Conservation (phyloP, 2,113 vertebrate species). For the Danio rerio region GRCz12tu NC_133192.1:26160001-26160500, state of each 20-base stretch:
- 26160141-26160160: no score
- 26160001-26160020: no score
- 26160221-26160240: background rate
- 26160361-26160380: background rate
- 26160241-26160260: background rate
- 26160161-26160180: no score
- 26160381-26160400: background rate
- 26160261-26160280: slow-evolving; percentile 7
- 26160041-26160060: no score
- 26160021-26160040: no score
- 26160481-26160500: background rate
- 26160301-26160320: slow-evolving; percentile 24
- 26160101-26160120: no score
- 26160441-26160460: slow-evolving; percentile 1
- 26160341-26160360: background rate
- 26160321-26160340: background rate
- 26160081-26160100: no score
- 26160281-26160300: background rate
- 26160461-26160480: background rate
- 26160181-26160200: no score
- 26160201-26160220: slow-evolving; percentile 10
- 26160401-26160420: background rate
- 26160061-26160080: no score
- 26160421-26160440: slow-evolving; percentile 9
- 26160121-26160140: no score